Percentiles rank a stretch among this genome's conserved stretches.
These are phyloP conservation scores for Heliconius erato DNA, from an alignment of 2,888 invertebrate species.

Conservation along the genomic window DNA sequence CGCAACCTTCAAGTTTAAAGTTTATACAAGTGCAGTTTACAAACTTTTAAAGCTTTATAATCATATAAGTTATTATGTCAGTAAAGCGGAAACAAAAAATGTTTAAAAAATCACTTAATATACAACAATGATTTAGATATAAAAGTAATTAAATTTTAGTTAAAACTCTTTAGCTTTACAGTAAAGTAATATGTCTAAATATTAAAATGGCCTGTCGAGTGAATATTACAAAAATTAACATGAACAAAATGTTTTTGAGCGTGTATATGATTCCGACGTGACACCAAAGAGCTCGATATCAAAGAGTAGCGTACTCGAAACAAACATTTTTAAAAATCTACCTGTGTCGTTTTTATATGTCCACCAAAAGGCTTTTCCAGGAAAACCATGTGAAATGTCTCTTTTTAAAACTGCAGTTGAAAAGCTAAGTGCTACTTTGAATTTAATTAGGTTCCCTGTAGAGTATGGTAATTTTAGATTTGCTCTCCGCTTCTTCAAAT, in stretches of 20 bases:
- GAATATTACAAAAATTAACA: conserved; percentile 53
- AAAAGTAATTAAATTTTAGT: background rate
- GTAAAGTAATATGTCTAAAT: conserved; percentile 2
- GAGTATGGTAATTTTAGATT: conserved; percentile 29
- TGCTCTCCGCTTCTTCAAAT: conserved; percentile 10
- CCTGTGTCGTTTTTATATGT: conserved; percentile 63
- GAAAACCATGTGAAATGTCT: conserved; percentile 52
- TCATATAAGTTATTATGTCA: too few relatives aligned
- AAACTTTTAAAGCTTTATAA: too few relatives aligned
- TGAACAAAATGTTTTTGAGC: conserved; percentile 61
- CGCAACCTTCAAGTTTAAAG: too few relatives aligned
- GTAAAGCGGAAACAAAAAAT: too few relatives aligned
- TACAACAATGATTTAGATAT: background rate
- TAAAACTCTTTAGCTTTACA: background rate
- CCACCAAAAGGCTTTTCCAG: conserved; percentile 60
- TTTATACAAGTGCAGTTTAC: too few relatives aligned
- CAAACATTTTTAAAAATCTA: conserved; percentile 65
- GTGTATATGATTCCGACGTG: conserved; percentile 66
- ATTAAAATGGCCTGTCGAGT: conserved; percentile 36
- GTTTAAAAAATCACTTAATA: too few relatives aligned
- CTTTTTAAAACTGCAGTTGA: conserved; percentile 53
- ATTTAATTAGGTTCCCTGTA: conserved; percentile 47
- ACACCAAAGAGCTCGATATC: conserved; percentile 68
- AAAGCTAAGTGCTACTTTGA: conserved; percentile 47
- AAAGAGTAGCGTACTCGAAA: conserved; percentile 62